Conservation (phyloP, 2,113 vertebrate species). For the Lampris incognitus region DNA sequence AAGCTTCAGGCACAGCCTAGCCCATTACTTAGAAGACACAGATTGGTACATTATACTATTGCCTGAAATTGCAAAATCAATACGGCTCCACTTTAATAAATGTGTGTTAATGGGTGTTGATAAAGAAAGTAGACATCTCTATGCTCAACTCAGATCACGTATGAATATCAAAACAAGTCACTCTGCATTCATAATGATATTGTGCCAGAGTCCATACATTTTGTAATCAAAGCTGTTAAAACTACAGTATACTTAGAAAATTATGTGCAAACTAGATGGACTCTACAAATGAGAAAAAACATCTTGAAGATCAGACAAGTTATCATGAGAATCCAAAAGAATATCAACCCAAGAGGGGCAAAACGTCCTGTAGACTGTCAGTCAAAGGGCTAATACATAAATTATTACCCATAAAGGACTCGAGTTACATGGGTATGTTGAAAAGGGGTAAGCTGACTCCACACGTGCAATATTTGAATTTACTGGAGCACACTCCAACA, state of each 20-base stretch:
- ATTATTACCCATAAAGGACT: not conserved
- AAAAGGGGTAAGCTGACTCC: not conserved
- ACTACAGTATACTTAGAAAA: not conserved
- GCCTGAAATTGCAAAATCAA: too few relatives aligned
- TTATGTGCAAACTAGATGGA: not conserved
- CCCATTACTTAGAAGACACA: too few relatives aligned
- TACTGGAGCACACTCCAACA: not conserved
- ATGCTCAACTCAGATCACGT: too few relatives aligned
- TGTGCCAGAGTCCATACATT: too few relatives aligned
- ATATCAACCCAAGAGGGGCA: slow-evolving; percentile 35
- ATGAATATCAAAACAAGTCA: too few relatives aligned
- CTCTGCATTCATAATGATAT: too few relatives aligned
- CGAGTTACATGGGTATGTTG: slow-evolving; percentile 8
- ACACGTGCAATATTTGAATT: not conserved
- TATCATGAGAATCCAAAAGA: slow-evolving; percentile 4
- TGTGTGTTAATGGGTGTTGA: not conserved
- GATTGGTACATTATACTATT: too few relatives aligned
- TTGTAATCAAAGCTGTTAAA: not conserved
- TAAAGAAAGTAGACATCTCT: not conserved
- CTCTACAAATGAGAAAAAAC: not conserved
- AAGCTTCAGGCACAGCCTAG: too few relatives aligned
- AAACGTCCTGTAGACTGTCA: not conserved
- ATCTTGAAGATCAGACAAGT: slow-evolving; percentile 22
- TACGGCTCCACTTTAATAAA: too few relatives aligned
- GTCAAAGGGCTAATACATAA: slow-evolving; percentile 1